Evolutionary conservation across 2,113 vertebrate genomes (phyloP), one percentile per base, ranked within the genome.

Genomic region (Sinocyclocheilus maitianheensis): DNA sequence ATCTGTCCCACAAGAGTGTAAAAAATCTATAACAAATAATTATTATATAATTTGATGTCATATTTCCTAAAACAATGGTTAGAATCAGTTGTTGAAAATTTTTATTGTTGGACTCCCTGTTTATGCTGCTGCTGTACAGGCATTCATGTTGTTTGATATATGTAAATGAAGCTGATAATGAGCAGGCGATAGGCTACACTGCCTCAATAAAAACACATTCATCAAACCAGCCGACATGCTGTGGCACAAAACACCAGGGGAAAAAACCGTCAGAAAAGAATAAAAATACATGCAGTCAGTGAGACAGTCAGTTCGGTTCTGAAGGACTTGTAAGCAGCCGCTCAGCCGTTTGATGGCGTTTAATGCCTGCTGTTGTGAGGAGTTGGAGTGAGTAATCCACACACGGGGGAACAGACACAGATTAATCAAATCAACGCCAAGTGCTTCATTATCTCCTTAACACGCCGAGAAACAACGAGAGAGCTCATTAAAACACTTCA

Each of bases 171-270:
- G 94, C 89, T 92, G 90, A 92, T 94, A 94, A 94, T 93, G 93
- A 94, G 92, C 90, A 91, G 93, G 93, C 91, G 93, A 93, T 92
- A 93, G 92, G 93, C 92, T 93, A 93, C 92, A 90, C 91, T 92
- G 93, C 93, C 92, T 93, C 92, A 93, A 92, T 93, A 94, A 94
- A 93, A 95, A 91, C 88, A 92, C 93, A 95, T 95, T 94, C 93
- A 95, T 95, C 93, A 95, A 91, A 92, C 85, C 85, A 83, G 82
- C 91, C 91, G 93, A 93, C 92, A 93, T 92, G 93, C 91, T 89
- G 91, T 87, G 87, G 89, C 90, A 85, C 86, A 90, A n/a, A 72
- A 34, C 14, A 88, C 83, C 3, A 43, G 90, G 8, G 8, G 8
- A 43, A 43, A 43, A n/a, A 11, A 63, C 22, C 88, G 5, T 7